A percentile compares a stretch with the other conserved stretches of the same genome.
These are phyloP conservation scores for Nemurella pictetii DNA, from an alignment of 2,888 invertebrate species.

Conservation along the genomic window DNA sequence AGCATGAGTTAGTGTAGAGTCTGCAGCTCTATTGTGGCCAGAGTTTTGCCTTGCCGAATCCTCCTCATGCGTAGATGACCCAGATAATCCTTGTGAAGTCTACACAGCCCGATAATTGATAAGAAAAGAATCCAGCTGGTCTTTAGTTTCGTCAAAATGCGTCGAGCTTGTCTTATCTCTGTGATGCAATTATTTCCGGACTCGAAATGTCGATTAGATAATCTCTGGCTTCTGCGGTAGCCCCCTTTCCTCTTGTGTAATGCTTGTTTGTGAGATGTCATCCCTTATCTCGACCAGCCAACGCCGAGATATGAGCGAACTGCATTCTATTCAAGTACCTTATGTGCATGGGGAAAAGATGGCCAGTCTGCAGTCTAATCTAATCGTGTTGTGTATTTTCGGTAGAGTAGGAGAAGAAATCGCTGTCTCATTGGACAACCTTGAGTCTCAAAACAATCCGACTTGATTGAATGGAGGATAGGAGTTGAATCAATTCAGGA, in stretches of 20 bases:
- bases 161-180: background rate
- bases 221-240: background rate
- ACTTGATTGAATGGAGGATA: slow-evolving; percentile 37
- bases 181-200: background rate
- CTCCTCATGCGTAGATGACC: no score
- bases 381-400: slow-evolving; percentile 25
- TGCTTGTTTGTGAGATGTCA: background rate
- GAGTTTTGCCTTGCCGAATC: no score
- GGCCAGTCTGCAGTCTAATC: background rate
- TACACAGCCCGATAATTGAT: background rate
- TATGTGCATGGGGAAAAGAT: background rate
- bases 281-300: background rate
- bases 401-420: slow-evolving; percentile 3
- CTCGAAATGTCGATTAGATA: background rate
- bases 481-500: slow-evolving; percentile 26
- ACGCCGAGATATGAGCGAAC: background rate
- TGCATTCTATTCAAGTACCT: no score
- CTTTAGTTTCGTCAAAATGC: background rate
- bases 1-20: no score
- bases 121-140: background rate
- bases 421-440: slow-evolving; percentile 26
- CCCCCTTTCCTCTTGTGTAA: background rate
- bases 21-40: no score
- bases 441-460: slow-evolving; percentile 36
- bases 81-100: no score